Evolutionary conservation across 2,888 invertebrate species (phyloP).

Genomic region (Drosophila nr. medialis): DNA sequence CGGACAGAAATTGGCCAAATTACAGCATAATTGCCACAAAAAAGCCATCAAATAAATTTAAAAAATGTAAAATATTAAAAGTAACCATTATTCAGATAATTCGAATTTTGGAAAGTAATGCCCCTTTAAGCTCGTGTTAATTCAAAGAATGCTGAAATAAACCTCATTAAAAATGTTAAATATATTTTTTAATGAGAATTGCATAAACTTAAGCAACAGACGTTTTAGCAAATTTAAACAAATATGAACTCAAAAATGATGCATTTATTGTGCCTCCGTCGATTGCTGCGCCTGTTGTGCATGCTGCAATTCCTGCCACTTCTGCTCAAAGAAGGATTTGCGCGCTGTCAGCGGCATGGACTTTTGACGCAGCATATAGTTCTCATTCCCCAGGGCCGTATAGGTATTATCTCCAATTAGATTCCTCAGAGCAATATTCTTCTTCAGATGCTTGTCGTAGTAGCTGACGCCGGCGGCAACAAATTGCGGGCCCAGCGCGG

Average conservation of each 20-base stretch:
- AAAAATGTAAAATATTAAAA: not conserved
- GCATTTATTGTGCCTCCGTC: constrained; percentile 43
- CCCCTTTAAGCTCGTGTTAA: not conserved
- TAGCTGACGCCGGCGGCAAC: constrained; percentile 90
- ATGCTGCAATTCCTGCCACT: constrained; percentile 83
- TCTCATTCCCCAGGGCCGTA: constrained; percentile 89
- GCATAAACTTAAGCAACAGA: not conserved
- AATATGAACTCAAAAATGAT: not conserved
- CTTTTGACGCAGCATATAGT: constrained; percentile 88
- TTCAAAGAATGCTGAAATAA: not conserved
- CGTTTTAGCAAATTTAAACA: not conserved
- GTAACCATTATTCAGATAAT: not conserved
- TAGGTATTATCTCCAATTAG: constrained; percentile 87
- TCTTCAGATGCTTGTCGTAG: constrained; percentile 89
- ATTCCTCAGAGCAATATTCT: constrained; percentile 89
- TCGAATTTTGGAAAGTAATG: not conserved
- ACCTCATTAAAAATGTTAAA: not conserved
- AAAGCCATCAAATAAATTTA: not conserved
- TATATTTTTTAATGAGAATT: not conserved
- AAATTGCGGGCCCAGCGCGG: constrained; percentile 87
- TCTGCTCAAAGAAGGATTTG: constrained; percentile 88
- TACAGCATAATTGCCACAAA: not conserved
- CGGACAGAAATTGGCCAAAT: not conserved
- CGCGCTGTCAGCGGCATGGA: constrained; percentile 88
- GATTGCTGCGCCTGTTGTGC: constrained; percentile 13